A percentile compares a stretch with the other conserved stretches of the same genome.
These are phyloP conservation scores for Polydrusus tereticollis DNA, from an alignment of 2,888 invertebrate species.

Conservation along the genomic window DNA sequence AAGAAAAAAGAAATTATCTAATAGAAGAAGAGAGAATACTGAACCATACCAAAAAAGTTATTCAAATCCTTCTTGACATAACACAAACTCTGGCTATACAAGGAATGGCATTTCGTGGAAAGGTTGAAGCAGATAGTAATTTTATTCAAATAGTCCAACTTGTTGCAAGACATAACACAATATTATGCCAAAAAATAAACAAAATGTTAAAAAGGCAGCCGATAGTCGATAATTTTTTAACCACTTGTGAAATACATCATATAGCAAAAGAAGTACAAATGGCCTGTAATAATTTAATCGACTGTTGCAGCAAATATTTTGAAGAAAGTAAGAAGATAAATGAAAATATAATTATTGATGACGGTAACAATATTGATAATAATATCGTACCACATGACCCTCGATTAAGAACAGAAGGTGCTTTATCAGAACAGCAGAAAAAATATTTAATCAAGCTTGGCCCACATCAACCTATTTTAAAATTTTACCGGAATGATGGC, in stretches of 20 bases:
- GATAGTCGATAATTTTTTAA: not conserved
- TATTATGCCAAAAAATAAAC: too few species aligned
- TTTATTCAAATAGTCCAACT: not conserved
- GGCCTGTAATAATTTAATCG: not conserved
- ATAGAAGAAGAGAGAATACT: not conserved
- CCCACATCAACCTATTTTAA: not conserved
- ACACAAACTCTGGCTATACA: not conserved
- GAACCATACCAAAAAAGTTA: not conserved
- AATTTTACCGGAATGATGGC: not conserved
- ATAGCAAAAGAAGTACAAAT: not conserved
- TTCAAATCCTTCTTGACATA: not conserved
- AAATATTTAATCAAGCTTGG: conserved; percentile 6
- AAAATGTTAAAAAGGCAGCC: too few species aligned
- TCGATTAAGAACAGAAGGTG: not conserved
- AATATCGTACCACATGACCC: conserved; percentile 9
- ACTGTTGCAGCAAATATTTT: not conserved
- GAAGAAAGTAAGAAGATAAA: not conserved
- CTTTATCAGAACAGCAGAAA: not conserved
- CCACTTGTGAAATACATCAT: not conserved
- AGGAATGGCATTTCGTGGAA: conserved; percentile 8
- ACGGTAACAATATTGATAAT: not conserved
- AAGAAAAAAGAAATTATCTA: not conserved
- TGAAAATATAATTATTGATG: not conserved
- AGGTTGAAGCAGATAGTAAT: not conserved
- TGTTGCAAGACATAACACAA: not conserved